Conservation (phyloP, 2,888 invertebrate species). For the Himalopsyche kuldschensis region DNA sequence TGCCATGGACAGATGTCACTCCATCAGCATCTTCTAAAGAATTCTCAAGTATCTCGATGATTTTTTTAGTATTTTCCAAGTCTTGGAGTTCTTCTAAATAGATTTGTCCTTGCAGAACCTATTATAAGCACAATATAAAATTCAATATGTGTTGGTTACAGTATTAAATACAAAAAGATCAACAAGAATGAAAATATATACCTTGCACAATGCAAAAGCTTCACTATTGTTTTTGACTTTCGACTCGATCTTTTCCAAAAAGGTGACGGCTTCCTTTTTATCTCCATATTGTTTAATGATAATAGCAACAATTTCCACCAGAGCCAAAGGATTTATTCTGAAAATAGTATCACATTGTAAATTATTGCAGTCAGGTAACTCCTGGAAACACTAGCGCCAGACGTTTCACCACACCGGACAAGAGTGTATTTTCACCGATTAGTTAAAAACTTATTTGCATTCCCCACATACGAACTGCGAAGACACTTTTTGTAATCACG, state of each 20-base stretch:
- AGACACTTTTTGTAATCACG: too few relatives aligned
- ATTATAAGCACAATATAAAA: constrained; percentile 7
- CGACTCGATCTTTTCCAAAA: constrained; percentile 84
- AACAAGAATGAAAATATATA: constrained; percentile 42
- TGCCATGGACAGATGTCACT: constrained; percentile 89
- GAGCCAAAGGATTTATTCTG: constrained; percentile 90
- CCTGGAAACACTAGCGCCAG: background rate
- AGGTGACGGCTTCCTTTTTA: constrained; percentile 81
- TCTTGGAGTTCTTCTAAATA: constrained; percentile 77
- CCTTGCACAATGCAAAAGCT: constrained; percentile 84
- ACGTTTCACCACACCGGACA: too few relatives aligned
- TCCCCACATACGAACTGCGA: too few relatives aligned
- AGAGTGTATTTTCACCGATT: too few relatives aligned
- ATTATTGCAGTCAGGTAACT: constrained; percentile 4
- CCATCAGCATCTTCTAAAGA: constrained; percentile 89
- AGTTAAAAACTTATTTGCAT: too few relatives aligned
- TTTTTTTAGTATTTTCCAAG: constrained; percentile 76
- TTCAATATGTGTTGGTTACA: too few relatives aligned
- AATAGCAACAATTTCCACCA: constrained; percentile 83
- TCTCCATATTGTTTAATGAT: constrained; percentile 77
- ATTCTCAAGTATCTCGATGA: constrained; percentile 84
- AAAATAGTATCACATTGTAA: constrained; percentile 4
- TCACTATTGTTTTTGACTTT: constrained; percentile 86
- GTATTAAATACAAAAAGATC: too few relatives aligned
- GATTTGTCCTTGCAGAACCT: constrained; percentile 82